A percentile compares a stretch with the other conserved stretches of the same genome.
Evolutionary conservation across 1,140 invertebrate genomes (phyloP).

Genomic region (Thereuonema tuberculata): DNA sequence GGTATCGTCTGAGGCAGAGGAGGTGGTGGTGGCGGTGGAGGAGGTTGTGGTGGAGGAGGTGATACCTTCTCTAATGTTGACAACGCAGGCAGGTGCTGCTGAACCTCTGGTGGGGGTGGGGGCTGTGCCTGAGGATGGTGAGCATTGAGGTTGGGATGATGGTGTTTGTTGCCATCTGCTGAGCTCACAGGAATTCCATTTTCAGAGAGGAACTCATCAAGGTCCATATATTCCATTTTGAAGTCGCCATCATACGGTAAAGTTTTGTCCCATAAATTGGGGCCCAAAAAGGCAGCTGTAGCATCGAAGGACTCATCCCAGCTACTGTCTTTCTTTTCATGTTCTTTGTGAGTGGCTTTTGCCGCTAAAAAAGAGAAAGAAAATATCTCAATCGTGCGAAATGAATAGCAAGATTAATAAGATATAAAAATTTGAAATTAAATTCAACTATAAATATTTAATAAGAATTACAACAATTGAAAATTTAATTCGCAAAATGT

Average conservation of each 20-base stretch:
- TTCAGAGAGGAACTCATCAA: conserved; percentile 90
- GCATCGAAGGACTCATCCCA: conserved; percentile 45
- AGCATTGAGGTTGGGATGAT: conserved; percentile 9
- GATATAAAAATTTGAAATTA: too few species aligned
- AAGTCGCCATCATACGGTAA: conserved; percentile 78
- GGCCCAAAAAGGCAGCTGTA: conserved; percentile 82
- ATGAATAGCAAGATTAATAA: too few species aligned
- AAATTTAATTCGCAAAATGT: too few species aligned
- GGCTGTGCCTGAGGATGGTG: background rate
- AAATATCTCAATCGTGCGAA: too few species aligned
- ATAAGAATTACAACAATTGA: too few species aligned
- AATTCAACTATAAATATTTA: too few species aligned
- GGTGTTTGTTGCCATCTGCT: conserved; percentile 29
- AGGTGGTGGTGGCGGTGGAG: background rate
- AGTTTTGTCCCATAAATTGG: conserved; percentile 87
- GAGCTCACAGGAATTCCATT: conserved; percentile 61
- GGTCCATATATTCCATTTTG: conserved; percentile 88
- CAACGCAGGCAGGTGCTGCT: background rate
- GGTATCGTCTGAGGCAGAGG: too few species aligned
- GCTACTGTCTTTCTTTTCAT: conserved; percentile 12
- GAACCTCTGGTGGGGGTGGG: background rate
- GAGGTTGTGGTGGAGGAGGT: conserved; percentile 28
- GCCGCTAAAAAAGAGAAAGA: background rate
- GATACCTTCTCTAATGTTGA: background rate
- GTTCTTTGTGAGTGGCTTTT: background rate